Evolutionary conservation across 1,140 invertebrate species (phyloP), one percentile per base, ranked within the genome.

Genomic region (Rhopalosiphum padi): DNA sequence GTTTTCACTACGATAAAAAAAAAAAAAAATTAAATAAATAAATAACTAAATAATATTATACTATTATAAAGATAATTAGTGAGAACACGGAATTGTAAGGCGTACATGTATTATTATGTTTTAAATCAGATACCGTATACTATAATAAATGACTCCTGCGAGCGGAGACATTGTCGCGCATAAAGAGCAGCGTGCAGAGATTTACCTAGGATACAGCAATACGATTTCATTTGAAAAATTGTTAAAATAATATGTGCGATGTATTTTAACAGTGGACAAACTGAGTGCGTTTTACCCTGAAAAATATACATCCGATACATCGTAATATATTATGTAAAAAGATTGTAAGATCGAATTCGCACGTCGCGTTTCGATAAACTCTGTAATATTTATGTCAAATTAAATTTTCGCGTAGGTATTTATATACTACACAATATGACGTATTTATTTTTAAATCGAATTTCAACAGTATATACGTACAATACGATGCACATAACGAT

Each of bases 121-220:
- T 37, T 30, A 77, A 77, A 77, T 77, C 60, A n/a, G n/a, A 35
- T 83, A 83, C 7, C 22, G 8, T 53, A n/a, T 53, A n/a, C 22
- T 35, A 25, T 55, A 88, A 89, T 37, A 89, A 53, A 30, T 8
- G 86, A n/a, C 46, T 89, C 43, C 8, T 53, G 30, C 4, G 7
- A 88, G 48, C 35, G n/a, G n/a, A 37, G 83, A 30, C 37, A n/a
- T 35, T 23, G 7, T 88, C 55, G 48, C n/a, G 87, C n/a, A 35
- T 53, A 89, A 86, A 93, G 91, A 86, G 91, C 91, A 86, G 82
- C 91, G 77, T 93, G 77, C 91, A 86, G 91, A 93, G 91, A 55
- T 93, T 93, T 93, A 93, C 91, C 91, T 21, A 41, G 23, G 37
- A 41, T 53, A 86, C 41, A 85, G 37, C 22, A 25, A 37, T 37